Percentiles rank a stretch among this genome's conserved stretches.
Conservation (phyloP, 2,797 vertebrate species). For the Vipera ursinii region DNA sequence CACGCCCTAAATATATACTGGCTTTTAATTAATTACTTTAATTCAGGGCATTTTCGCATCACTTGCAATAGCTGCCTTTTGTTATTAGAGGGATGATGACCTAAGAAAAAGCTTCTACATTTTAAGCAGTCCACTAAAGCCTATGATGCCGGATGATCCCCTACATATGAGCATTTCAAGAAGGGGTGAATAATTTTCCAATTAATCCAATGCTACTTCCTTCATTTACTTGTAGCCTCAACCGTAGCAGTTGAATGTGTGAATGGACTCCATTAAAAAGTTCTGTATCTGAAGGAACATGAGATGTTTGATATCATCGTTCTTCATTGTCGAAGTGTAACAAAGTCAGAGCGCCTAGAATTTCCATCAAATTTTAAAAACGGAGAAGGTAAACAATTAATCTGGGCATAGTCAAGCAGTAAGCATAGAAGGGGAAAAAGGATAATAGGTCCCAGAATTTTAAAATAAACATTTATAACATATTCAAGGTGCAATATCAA, state of each 20-base stretch:
- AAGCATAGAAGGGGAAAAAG: background rate
- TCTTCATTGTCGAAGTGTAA: background rate
- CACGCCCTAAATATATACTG: background rate
- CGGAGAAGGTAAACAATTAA: background rate
- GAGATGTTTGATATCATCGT: background rate
- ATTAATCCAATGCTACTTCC: no score
- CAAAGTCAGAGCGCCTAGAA: background rate
- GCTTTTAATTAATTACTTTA: background rate
- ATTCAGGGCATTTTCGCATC: background rate
- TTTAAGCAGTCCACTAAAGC: background rate
- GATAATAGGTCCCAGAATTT: background rate
- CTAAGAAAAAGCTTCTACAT: background rate
- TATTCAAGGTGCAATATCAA: background rate
- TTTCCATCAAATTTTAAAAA: background rate
- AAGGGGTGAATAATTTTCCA: background rate
- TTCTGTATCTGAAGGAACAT: background rate
- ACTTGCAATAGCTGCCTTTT: background rate
- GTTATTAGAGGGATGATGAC: background rate
- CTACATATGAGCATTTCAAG: background rate
- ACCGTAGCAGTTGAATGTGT: background rate
- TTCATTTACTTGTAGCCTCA: background rate
- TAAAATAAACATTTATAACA: slow-evolving; percentile 46
- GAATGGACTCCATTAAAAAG: background rate
- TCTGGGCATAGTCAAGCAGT: background rate
- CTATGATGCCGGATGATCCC: background rate